A percentile compares a stretch with the other conserved stretches of the same genome.
phyloP scores from a whole-genome alignment of 2,113 vertebrate species.

The Speoplatyrhinus poulsoni region DNA sequence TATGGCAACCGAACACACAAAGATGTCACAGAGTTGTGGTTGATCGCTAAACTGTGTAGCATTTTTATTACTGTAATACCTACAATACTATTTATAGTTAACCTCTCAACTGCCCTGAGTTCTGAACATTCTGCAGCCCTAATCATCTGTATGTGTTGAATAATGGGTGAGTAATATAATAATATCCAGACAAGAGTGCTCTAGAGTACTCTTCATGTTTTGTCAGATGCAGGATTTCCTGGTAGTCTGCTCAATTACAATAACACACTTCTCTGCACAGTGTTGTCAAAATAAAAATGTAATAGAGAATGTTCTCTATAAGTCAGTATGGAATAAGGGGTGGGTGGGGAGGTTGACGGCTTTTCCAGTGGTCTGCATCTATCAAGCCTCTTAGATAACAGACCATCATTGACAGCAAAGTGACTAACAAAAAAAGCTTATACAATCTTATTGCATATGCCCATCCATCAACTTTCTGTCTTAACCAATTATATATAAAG shows the following conservation, averaged over 20 bases:
- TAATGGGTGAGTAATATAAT: not conserved
- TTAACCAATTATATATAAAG: slow-evolving; percentile 62
- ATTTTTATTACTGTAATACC: not conserved
- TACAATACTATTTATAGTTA: too few relatives aligned
- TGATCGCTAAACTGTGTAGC: not conserved
- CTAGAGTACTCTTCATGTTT: too few relatives aligned
- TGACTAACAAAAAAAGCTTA: slow-evolving; percentile 18
- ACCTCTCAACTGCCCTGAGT: too few relatives aligned
- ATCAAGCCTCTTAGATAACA: slow-evolving; percentile 32
- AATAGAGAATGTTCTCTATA: not conserved
- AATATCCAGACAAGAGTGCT: not conserved
- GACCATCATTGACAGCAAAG: slow-evolving; percentile 39
- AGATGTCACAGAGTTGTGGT: not conserved
- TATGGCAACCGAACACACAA: slow-evolving; percentile 29
- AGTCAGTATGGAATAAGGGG: slow-evolving; percentile 12
- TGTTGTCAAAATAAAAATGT: not conserved
- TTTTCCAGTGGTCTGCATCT: slow-evolving; percentile 15
- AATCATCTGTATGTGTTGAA: not conserved
- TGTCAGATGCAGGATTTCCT: too few relatives aligned
- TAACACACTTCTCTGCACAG: too few relatives aligned
- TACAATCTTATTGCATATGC: slow-evolving; percentile 44
- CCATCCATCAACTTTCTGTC: slow-evolving; percentile 64
- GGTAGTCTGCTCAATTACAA: not conserved
- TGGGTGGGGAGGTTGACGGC: not conserved
- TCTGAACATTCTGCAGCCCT: too few relatives aligned